phyloP scores from a whole-genome alignment of 2,888 invertebrate species.

The Thereva nobilitata region DNA sequence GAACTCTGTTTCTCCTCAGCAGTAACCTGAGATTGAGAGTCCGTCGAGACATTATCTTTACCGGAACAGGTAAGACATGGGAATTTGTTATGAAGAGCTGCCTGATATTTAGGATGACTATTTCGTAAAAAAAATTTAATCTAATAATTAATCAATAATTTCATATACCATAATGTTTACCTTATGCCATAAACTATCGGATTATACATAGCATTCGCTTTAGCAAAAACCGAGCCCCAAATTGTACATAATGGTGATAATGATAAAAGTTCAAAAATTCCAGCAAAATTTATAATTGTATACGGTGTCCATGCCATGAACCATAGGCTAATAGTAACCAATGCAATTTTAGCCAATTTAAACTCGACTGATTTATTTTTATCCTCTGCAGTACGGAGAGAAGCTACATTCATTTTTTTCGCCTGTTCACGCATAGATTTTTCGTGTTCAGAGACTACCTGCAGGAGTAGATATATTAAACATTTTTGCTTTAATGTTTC shows the following conservation, averaged over 20 bases:
- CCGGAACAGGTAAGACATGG: constrained; percentile 64
- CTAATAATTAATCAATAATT: not conserved
- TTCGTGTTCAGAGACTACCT: constrained; percentile 64
- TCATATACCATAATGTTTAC: constrained; percentile 56
- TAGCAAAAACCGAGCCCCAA: constrained; percentile 84
- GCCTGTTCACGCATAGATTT: constrained; percentile 65
- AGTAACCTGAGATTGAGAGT: constrained; percentile 9
- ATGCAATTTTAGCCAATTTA: constrained; percentile 65
- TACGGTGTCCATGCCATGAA: constrained; percentile 71
- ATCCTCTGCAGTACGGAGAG: constrained; percentile 62
- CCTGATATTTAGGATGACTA: constrained; percentile 67
- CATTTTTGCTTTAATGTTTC: not conserved
- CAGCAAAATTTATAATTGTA: constrained; percentile 62
- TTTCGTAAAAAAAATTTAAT: not conserved
- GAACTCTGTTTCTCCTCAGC: constrained; percentile 4
- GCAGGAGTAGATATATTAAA: not conserved
- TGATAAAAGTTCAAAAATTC: constrained; percentile 59
- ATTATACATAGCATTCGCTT: constrained; percentile 88
- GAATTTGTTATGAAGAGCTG: constrained; percentile 64
- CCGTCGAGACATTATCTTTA: not conserved
- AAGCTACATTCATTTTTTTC: constrained; percentile 69
- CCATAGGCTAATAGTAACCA: constrained; percentile 68
- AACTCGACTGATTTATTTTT: constrained; percentile 62
- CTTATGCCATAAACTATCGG: constrained; percentile 90
- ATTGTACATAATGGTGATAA: constrained; percentile 62